Percentiles rank a stretch among this genome's conserved stretches.
Conservation (phyloP, 2,797 vertebrate genomes). For the Propithecus deckenii region DNA sequence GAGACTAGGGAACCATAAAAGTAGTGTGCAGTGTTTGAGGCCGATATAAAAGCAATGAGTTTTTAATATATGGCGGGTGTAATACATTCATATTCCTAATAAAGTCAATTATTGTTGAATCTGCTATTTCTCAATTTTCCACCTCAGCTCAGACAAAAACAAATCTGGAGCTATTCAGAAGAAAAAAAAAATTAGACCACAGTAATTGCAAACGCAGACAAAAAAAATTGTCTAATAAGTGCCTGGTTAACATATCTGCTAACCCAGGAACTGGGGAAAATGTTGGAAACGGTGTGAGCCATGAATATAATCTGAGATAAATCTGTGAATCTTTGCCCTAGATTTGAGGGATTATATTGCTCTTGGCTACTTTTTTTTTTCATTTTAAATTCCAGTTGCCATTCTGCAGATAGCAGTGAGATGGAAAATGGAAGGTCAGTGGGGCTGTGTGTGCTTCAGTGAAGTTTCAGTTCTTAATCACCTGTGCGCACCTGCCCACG, state of each 20-base stretch:
- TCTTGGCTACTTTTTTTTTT: not conserved
- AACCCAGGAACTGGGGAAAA: not conserved
- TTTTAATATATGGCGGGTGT: slow-evolving; percentile 63
- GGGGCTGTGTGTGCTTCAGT: not conserved
- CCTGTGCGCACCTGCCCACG: not conserved
- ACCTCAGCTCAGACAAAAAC: slow-evolving; percentile 73
- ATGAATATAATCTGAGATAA: slow-evolving; percentile 7
- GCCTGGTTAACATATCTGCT: slow-evolving; percentile 22
- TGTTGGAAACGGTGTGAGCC: not conserved
- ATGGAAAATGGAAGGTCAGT: not conserved
- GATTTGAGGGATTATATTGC: slow-evolving; percentile 42
- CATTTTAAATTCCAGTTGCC: not conserved
- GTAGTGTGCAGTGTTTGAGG: not conserved
- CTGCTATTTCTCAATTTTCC: slow-evolving; percentile 69
- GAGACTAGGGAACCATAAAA: slow-evolving; percentile 66
- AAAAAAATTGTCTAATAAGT: slow-evolving; percentile 63
- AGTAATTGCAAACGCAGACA: slow-evolving; percentile 58
- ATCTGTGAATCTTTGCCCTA: slow-evolving; percentile 22
- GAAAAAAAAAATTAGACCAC: slow-evolving; percentile 10
- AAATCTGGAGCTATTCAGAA: slow-evolving; percentile 69
- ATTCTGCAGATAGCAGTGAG: not conserved
- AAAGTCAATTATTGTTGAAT: slow-evolving; percentile 73
- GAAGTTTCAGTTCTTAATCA: not conserved
- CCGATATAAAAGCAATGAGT: slow-evolving; percentile 67
- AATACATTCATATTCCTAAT: slow-evolving; percentile 68